These are phyloP conservation scores for Enteromius radiatus DNA, from an alignment of 2,797 vertebrate genomes.

Conservation along the genomic window DNA sequence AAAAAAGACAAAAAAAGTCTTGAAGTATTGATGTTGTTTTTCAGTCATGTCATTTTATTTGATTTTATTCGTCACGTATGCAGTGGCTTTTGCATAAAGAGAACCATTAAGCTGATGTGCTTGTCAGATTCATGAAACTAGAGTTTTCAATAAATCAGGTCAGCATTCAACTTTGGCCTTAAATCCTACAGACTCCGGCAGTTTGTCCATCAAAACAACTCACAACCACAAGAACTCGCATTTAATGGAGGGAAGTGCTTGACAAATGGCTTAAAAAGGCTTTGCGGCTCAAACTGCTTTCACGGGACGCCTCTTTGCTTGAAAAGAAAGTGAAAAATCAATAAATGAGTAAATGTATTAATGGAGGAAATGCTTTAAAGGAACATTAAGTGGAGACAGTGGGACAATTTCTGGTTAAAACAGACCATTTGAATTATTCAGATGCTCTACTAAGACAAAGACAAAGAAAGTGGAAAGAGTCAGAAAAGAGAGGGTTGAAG, in stretches of 20 bases:
- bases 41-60: conserved; percentile 39
- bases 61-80: conserved; percentile 28
- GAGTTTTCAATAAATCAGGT: conserved; percentile 62
- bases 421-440: conserved; percentile 26
- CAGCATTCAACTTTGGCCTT: conserved; percentile 58
- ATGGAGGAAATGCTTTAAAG: conserved; percentile 17
- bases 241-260: conserved; percentile 14
- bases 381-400: conserved; percentile 5
- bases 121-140: conserved; percentile 1
- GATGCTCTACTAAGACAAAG: conserved; percentile 10
- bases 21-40: conserved; percentile 37
- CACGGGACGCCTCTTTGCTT: not conserved
- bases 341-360: conserved; percentile 9
- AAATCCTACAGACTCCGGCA: conserved; percentile 43
- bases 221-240: not conserved
- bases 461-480: conserved; percentile 13
- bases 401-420: not conserved
- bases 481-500: not conserved
- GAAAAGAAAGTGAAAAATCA: conserved; percentile 18
- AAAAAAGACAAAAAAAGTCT: conserved; percentile 67
- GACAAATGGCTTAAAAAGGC: conserved; percentile 7
- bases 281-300: not conserved
- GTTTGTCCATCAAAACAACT: conserved; percentile 31
- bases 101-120: conserved; percentile 11
- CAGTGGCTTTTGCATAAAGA: conserved; percentile 22